A percentile compares a stretch with the other conserved stretches of the same genome.
Conservation (phyloP, 2,888 invertebrate species). For the Odontomyia ornata region DNA sequence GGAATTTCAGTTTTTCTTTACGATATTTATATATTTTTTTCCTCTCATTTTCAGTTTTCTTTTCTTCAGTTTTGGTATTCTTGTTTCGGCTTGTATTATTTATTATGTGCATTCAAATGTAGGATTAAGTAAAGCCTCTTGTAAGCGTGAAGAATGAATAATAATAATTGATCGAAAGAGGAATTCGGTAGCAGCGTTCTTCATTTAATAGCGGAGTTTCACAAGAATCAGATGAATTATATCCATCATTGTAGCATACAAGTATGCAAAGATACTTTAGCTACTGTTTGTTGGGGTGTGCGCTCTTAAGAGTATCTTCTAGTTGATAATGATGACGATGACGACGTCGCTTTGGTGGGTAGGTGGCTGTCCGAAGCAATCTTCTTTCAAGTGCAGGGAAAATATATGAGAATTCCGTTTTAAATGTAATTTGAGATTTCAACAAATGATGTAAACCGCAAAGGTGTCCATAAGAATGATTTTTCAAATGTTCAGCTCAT, state of each 20-base stretch:
- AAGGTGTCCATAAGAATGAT: too few species aligned
- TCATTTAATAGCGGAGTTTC: background rate
- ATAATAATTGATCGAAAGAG: slow-evolving; percentile 34
- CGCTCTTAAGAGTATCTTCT: too few species aligned
- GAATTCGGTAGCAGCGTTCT: slow-evolving; percentile 33
- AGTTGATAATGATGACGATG: too few species aligned
- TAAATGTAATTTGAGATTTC: too few species aligned
- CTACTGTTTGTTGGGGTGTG: background rate
- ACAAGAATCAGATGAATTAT: background rate
- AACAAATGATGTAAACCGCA: too few species aligned
- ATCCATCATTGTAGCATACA: background rate
- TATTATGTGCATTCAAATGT: slow-evolving; percentile 9
- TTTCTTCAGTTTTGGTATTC: background rate
- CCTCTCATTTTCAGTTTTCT: background rate
- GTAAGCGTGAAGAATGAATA: slow-evolving; percentile 34
- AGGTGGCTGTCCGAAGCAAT: too few species aligned
- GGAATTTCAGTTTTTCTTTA: slow-evolving; percentile 11
- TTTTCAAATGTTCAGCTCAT: too few species aligned
- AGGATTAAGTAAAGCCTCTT: slow-evolving; percentile 33
- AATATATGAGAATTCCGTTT: too few species aligned
- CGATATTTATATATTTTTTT: background rate
- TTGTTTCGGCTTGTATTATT: background rate
- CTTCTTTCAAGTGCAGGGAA: too few species aligned
- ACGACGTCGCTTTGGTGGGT: too few species aligned
- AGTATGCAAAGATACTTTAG: background rate